phyloP scores from a whole-genome alignment of 2,113 vertebrate genomes.

The Gobio gobio region DNA sequence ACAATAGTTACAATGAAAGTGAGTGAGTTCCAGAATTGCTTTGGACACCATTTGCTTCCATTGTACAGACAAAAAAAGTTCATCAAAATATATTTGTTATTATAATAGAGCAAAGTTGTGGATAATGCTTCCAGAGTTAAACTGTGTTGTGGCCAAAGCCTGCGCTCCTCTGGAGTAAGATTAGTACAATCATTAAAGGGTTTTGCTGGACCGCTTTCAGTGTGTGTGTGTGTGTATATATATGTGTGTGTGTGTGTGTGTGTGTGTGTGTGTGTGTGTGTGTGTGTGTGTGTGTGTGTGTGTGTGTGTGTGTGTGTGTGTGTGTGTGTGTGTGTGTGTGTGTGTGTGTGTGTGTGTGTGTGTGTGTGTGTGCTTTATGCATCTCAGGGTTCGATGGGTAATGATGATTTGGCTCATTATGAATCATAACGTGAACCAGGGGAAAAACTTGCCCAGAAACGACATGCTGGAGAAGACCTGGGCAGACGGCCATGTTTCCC shows the following conservation, averaged over 20 bases:
- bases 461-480: slow-evolving; percentile 40
- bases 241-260: background rate
- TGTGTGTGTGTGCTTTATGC: background rate
- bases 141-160: slow-evolving; percentile 11
- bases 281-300: too few relatives aligned
- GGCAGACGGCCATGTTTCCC: slow-evolving; percentile 47
- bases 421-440: slow-evolving; percentile 40
- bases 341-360: background rate
- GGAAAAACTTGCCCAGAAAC: slow-evolving; percentile 39
- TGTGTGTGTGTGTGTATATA: too few relatives aligned
- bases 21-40: background rate
- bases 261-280: background rate
- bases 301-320: too few relatives aligned
- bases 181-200: slow-evolving; percentile 37
- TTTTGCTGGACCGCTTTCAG: slow-evolving; percentile 4
- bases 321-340: too few relatives aligned
- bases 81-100: background rate
- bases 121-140: slow-evolving; percentile 28
- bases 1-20: background rate
- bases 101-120: slow-evolving; percentile 22
- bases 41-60: background rate
- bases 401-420: slow-evolving; percentile 57
- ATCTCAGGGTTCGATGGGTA: slow-evolving; percentile 39
- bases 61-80: background rate
- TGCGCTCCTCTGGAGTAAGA: slow-evolving; percentile 19